Base-by-base conservation (phyloP, 2,888 invertebrate species). In the Diarsia dahlii region DNA sequence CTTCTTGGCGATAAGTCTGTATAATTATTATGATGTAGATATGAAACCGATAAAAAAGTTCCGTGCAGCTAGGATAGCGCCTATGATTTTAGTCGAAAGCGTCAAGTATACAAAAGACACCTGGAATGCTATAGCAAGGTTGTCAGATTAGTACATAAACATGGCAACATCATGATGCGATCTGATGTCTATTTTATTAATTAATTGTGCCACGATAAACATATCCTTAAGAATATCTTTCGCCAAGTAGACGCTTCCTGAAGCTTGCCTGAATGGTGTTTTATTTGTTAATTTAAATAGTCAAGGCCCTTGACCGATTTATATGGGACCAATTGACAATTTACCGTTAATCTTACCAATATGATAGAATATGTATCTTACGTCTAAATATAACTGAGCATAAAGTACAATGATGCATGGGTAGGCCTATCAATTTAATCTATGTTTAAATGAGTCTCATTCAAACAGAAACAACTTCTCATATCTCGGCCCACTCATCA, bases 321-420 rank as follows among this genome's bases (percentile, higher is more conserved):
- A 79, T 81, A 79, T 82, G 77, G 80, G 82, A 80, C 76, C 79
- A 76, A 86, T 76, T 81, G 83, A 83, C 80, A 73, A 68, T 80
- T 80, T 74, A 74, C 39, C 74, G 54, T 78, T 76, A 74, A 77
- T 66, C 77, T 86, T 84, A 85, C 80, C 83, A 81, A 82, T 84
- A 87, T 76, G 76, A 81, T 84, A 82, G 74, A 84, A 80, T 81
- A 86, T 86, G 88, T 87, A 80, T 88, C 90, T 92, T 92, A 93
- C 90, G 88, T 93, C 95, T 95, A 95, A 93, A 94, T 93, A 95
- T 91, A 95, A 95, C 95, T 95, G 96, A 96, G 96, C 95, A 95
- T 93, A 93, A 95, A 95, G 94, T 94, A 94, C 94, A 94, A 94
- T 85, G 90, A 92, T 90, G 91, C 88, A 88, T 86, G 89, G 89